phyloP scores from a whole-genome alignment of 2,113 vertebrate genomes.

The Stictonetta naevosa region DNA sequence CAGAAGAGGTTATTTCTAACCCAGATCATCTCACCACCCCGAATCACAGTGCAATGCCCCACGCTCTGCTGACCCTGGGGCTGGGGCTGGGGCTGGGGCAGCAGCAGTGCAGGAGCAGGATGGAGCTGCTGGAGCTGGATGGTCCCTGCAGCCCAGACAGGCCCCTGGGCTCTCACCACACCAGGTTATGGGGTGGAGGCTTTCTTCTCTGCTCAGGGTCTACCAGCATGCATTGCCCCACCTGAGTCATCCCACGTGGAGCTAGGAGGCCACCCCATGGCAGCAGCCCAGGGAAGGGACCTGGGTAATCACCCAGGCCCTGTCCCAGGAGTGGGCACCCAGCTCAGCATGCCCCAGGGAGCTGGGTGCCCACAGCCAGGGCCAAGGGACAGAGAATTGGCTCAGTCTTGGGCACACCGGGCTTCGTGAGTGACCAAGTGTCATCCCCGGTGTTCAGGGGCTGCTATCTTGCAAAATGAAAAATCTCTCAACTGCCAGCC shows the following conservation, averaged over 20 bases:
- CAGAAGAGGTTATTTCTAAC: neutral
- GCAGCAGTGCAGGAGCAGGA: neutral
- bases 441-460: neutral
- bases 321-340: neutral
- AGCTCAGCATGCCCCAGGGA: rapidly evolving
- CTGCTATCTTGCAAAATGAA: neutral
- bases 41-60: rapidly evolving
- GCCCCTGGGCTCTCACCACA: too few species aligned
- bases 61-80: neutral
- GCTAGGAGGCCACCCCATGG: too few species aligned
- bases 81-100: neutral
- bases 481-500: neutral
- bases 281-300: neutral
- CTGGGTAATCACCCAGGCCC: neutral
- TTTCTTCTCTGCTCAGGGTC: too few species aligned
- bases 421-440: neutral
- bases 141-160: too few species aligned
- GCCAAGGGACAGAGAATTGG: neutral
- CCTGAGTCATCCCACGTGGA: neutral
- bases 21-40: neutral
- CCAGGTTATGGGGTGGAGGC: too few species aligned
- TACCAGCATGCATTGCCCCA: neutral
- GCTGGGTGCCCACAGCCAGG: neutral
- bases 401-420: neutral
- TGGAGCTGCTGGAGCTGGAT: neutral